Evolutionary conservation across 1,140 invertebrate species (phyloP).

Genomic region (Zaprionus ornatus): DNA sequence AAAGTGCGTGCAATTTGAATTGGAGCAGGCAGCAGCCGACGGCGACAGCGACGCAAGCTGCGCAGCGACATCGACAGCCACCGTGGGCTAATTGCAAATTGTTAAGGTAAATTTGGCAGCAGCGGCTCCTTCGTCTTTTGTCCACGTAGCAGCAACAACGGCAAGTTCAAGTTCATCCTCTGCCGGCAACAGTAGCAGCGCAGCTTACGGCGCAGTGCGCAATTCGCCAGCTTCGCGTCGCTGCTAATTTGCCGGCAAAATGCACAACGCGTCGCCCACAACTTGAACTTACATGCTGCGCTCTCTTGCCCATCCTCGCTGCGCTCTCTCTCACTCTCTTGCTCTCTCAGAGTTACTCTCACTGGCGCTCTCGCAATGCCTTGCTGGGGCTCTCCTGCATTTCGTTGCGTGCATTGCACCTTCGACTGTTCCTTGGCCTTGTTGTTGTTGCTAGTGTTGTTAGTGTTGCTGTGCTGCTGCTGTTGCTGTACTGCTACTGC

Average conservation of each 20-base stretch:
- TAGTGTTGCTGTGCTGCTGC: neutral
- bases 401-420: constrained; percentile 73
- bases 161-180: constrained; percentile 47
- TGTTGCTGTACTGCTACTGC: neutral
- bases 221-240: neutral
- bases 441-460: neutral
- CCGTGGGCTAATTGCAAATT: constrained; percentile 17
- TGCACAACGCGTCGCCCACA: constrained; percentile 52
- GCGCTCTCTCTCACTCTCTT: neutral
- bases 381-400: constrained; percentile 36
- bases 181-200: neutral
- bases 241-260: constrained; percentile 45
- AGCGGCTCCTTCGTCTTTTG: neutral
- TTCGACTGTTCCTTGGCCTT: constrained; percentile 52
- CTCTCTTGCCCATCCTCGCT: neutral
- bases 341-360: constrained; percentile 10
- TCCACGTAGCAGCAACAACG: neutral
- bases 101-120: constrained; percentile 13
- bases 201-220: neutral
- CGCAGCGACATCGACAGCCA: neutral
- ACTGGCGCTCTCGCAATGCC: constrained; percentile 13
- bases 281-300: constrained; percentile 42
- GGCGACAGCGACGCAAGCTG: neutral
- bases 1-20: constrained; percentile 55
- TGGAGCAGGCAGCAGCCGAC: constrained; percentile 34